Percentiles rank a stretch among this genome's conserved stretches.
Evolutionary conservation across 2,113 vertebrate genomes (phyloP).

Genomic region (Cephalopterus ornatus): DNA sequence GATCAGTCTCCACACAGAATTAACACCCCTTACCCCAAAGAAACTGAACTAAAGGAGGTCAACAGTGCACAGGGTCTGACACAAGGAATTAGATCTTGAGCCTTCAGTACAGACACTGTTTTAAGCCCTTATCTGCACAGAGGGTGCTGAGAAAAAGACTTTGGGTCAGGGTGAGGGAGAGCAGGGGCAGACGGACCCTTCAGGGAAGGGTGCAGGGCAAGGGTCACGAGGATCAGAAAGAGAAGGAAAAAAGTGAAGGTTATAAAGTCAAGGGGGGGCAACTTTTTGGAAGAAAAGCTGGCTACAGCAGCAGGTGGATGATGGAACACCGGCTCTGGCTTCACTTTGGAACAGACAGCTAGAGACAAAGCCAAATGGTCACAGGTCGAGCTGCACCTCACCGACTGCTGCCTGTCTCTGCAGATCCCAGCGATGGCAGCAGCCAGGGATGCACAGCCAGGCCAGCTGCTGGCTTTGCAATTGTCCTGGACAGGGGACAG

Average conservation of each 20-base stretch:
- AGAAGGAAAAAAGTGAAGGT: neutral
- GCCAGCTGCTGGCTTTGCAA: neutral
- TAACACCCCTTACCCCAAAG: neutral
- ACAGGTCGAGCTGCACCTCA: neutral
- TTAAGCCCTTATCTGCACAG: neutral
- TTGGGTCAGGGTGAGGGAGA: neutral
- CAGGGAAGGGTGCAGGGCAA: neutral
- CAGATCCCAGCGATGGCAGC: neutral
- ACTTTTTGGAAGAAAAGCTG: neutral
- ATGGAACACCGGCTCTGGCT: neutral
- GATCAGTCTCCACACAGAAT: neutral
- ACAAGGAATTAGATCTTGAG: accelerated
- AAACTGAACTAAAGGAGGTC: neutral
- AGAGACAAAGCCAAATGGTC: neutral
- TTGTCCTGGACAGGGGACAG: neutral
- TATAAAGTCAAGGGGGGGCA: neutral
- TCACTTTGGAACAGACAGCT: neutral
- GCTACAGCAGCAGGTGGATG: neutral
- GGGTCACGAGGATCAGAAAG: neutral
- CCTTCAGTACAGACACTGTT: neutral
- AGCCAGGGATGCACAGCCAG: neutral
- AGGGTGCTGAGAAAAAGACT: neutral
- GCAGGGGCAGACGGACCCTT: neutral
- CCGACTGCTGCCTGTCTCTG: accelerated
- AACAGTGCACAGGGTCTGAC: neutral